Percentiles rank a stretch among this genome's conserved stretches.
phyloP scores from a whole-genome alignment of 1,140 invertebrate genomes.

The Anoplophora glabripennis region DNA sequence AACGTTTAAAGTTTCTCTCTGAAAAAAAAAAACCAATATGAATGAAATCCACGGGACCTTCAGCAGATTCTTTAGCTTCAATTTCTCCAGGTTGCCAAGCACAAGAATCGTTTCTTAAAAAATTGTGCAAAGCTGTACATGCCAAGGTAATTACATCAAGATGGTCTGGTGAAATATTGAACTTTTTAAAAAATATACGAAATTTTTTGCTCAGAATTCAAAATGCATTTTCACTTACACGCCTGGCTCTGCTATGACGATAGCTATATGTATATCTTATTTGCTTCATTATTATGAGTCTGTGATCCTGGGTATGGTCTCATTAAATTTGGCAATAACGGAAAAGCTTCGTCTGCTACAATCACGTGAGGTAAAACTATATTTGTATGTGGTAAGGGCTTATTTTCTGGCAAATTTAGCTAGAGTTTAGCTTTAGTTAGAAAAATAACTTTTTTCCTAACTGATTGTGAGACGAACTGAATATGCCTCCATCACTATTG shows the following conservation, averaged over 20 bases:
- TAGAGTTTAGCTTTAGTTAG: no score
- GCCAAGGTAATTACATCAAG: conserved; percentile 6
- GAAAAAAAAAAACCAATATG: conserved; percentile 18
- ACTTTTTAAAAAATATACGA: conserved; percentile 24
- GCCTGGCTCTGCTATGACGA: conserved; percentile 20
- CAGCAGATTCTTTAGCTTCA: conserved; percentile 2
- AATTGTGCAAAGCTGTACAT: conserved; percentile 19
- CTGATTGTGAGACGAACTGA: neutral
- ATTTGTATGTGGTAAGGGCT: no score
- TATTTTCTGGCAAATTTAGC: no score
- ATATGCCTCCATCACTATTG: conserved; percentile 45
- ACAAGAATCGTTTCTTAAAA: conserved; percentile 19
- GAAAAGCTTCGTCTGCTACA: no score
- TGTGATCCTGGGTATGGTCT: no score
- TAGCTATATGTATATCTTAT: conserved; percentile 25
- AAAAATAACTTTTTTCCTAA: no score
- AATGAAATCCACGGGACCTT: conserved; percentile 5
- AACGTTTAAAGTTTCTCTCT: conserved; percentile 8
- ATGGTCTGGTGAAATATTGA: conserved; percentile 8
- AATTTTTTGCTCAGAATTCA: conserved; percentile 15
- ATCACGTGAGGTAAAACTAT: no score
- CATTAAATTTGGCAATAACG: no score
- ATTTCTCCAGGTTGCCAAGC: conserved; percentile 22
- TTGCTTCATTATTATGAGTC: conserved; percentile 12
- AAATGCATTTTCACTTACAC: conserved; percentile 20